Conservation (phyloP, 2,888 invertebrate genomes). For the Seira ritae region DNA sequence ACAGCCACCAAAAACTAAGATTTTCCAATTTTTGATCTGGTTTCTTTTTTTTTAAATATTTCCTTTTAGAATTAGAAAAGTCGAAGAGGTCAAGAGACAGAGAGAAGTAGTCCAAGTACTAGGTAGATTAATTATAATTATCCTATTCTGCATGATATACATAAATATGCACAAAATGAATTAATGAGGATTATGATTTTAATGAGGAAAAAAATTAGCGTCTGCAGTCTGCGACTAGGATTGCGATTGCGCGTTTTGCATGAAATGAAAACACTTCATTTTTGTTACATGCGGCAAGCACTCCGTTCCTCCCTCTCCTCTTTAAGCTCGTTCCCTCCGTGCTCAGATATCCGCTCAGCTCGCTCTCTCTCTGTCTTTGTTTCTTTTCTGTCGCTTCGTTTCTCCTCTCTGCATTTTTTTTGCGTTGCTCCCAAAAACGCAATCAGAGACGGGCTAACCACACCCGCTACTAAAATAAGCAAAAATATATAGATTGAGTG, state of each 20-base stretch:
- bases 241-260: not conserved
- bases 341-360: conserved; percentile 8
- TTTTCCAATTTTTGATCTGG: too few species aligned
- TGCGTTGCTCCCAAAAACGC: conserved; percentile 35
- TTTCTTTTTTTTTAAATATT: too few species aligned
- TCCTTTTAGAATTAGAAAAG: too few species aligned
- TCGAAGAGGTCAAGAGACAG: too few species aligned
- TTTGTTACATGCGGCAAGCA: not conserved
- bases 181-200: not conserved
- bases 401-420: conserved; percentile 30
- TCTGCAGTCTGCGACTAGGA: not conserved
- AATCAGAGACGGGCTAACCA: conserved; percentile 60
- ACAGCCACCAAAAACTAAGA: too few species aligned
- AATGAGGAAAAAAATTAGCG: not conserved
- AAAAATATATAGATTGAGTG: conserved; percentile 39
- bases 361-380: conserved; percentile 33
- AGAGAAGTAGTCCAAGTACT: too few species aligned
- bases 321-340: too few species aligned
- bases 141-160: not conserved
- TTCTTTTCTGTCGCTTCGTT: conserved; percentile 24
- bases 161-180: not conserved
- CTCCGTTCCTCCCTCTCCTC: not conserved
- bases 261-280: not conserved
- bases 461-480: conserved; percentile 64
- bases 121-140: too few species aligned